Percentiles rank a stretch among this genome's conserved stretches.
phyloP scores from a whole-genome alignment of 2,888 invertebrate genomes.

The Embidobia sp. region DNA sequence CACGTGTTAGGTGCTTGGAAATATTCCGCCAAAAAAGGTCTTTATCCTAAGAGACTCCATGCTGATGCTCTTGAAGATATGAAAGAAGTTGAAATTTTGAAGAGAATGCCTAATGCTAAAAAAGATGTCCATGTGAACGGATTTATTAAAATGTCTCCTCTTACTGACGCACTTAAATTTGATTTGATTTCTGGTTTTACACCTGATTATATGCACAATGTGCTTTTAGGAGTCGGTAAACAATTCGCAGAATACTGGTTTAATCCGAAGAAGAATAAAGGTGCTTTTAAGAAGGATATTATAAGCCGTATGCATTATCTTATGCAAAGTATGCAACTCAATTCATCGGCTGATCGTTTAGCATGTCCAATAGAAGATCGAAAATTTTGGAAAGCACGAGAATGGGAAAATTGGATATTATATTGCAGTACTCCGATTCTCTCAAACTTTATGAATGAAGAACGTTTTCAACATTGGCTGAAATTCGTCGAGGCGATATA shows the following conservation, averaged over 20 bases:
- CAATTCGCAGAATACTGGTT: conserved; percentile 46
- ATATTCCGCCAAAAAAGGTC: too few relatives aligned
- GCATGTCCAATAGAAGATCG: conserved; percentile 8
- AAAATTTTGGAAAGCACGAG: conserved; percentile 39
- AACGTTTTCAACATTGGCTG: neutral
- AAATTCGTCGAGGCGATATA: neutral
- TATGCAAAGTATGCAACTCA: neutral
- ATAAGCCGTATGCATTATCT: neutral
- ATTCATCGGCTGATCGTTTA: conserved; percentile 19
- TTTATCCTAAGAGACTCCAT: too few relatives aligned
- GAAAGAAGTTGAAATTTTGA: too few relatives aligned
- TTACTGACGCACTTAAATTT: conserved; percentile 29
- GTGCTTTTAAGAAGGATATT: neutral
- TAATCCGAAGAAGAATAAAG: neutral
- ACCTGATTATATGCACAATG: conserved; percentile 55
- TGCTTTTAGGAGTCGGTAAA: conserved; percentile 27
- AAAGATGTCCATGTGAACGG: conserved; percentile 11
- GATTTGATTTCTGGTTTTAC: conserved; percentile 49
- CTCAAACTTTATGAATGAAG: neutral
- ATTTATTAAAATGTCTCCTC: conserved; percentile 13
- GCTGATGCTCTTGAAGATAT: too few relatives aligned
- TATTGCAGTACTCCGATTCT: conserved; percentile 44
- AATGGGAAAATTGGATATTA: conserved; percentile 36
- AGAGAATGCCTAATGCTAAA: neutral
- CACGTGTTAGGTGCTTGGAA: too few relatives aligned